Evolutionary conservation across 2,113 vertebrate species (phyloP).

Genomic region (Ciconia maguari): DNA sequence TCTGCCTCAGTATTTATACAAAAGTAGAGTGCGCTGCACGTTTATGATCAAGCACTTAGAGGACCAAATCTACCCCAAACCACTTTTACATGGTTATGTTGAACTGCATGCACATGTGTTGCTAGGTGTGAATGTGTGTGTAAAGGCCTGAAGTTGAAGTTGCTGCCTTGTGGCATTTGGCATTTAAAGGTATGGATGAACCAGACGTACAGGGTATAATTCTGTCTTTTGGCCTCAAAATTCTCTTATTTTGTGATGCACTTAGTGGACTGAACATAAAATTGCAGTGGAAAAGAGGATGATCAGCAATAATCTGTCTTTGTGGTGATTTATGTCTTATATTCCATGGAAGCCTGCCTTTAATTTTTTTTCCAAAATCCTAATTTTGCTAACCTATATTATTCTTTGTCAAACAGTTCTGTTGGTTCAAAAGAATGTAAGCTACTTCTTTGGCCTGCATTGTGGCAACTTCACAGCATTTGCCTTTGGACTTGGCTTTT

Average conservation of each 20-base stretch:
- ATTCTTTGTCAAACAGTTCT: neutral
- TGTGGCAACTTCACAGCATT: neutral
- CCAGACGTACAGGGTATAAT: neutral
- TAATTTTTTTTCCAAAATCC: neutral
- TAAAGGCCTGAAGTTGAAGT: neutral
- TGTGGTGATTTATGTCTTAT: neutral
- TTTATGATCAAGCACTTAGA: neutral
- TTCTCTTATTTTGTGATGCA: neutral
- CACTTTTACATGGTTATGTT: rapidly evolving
- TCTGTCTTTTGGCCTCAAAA: neutral
- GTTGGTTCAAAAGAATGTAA: neutral
- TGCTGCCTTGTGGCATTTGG: neutral
- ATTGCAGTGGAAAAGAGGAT: neutral
- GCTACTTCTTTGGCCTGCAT: neutral
- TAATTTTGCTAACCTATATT: neutral
- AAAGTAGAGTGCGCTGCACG: neutral
- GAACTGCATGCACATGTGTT: neutral
- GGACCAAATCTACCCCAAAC: neutral
- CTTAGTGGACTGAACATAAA: neutral
- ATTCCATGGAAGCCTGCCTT: neutral
- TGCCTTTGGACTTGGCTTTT: neutral
- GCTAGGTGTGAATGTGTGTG: neutral
- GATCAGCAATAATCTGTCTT: neutral
- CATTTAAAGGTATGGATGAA: neutral
- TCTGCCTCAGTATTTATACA: neutral